Base-by-base conservation (phyloP, 2,888 invertebrate species). In the Drosophila nr. perissopoda region DNA sequence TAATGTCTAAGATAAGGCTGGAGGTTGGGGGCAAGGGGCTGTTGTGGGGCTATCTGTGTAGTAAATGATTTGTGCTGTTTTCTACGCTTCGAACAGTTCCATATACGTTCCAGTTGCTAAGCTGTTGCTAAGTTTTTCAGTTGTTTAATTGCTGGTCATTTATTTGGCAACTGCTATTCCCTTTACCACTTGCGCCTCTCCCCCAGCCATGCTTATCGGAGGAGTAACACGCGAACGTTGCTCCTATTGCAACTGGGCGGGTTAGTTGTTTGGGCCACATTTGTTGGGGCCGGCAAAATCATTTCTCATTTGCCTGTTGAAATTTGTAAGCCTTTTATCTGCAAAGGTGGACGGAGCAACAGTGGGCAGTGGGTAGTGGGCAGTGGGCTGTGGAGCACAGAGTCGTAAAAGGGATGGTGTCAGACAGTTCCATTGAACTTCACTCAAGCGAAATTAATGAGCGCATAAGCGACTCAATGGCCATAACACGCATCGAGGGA, bases 371-470 rank as follows among this genome's bases (percentile, higher is more conserved):
- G 7, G 54, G 8, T 25, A 36, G 10, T 6, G 29, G 29, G 31
- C 21, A 42, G 40, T 42, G 42, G 57, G 4, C 27, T 38, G 13
- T 13, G 33, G 38, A 16, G 16, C n/a, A 29, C 6, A n/a, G 48
- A 31, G 8, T n/a, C 52, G 60, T 29, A 29, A 7, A 21, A 29
- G 53, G 29, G 29, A 31, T 42, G 63, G 59, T 61, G 65, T 48
- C 48, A 53, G 69, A 53, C 62, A 60, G 70, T 69, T 75, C 81
- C 82, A 89, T 89, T 89, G 84, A 89, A 87, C 85, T 89, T 79
- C 85, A 85, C 60, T 89, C 74, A 89, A 75, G 88, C 71, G 84
- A 89, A 85, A 85, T 89, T 85, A 85, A 85, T 85, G 89, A 85
- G 89, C 89, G 84, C 82, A 83, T 81, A 81, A 70, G 76, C 80